Percentiles rank a stretch among this genome's conserved stretches.
These are phyloP conservation scores for Sitta europaea DNA, from an alignment of 2,113 vertebrate genomes.

Conservation along the genomic window DNA sequence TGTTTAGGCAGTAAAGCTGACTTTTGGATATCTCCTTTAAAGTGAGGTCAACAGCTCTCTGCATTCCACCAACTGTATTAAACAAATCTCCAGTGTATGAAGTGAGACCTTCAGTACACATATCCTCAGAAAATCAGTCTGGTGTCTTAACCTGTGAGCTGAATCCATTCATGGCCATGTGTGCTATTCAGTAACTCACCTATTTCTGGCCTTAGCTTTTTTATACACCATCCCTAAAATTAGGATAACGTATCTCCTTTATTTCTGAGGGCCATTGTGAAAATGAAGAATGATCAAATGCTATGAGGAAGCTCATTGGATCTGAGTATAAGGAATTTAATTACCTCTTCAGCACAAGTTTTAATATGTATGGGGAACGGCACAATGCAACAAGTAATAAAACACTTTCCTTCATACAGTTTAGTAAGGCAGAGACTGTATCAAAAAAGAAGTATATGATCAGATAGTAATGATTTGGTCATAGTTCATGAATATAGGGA, in stretches of 20 bases:
- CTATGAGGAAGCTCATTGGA: background rate
- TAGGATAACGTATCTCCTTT: background rate
- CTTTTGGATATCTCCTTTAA: background rate
- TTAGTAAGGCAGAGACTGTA: background rate
- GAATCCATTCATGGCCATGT: background rate
- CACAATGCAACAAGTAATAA: background rate
- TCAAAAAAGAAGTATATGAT: background rate
- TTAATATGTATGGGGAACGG: background rate
- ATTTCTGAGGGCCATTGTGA: background rate
- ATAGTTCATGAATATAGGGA: background rate
- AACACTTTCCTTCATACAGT: background rate
- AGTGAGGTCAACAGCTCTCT: background rate
- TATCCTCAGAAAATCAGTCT: background rate
- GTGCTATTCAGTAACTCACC: background rate
- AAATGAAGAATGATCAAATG: background rate
- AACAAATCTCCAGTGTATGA: background rate
- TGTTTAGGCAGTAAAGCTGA: background rate
- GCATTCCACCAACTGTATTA: background rate
- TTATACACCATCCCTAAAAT: background rate
- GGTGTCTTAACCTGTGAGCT: background rate
- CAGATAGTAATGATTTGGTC: background rate
- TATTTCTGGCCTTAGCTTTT: background rate
- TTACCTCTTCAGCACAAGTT: background rate
- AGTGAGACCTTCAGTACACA: background rate
- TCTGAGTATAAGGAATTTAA: background rate